Evolutionary conservation across 2,113 vertebrate species (phyloP).

Genomic region (Pimephales promelas): DNA sequence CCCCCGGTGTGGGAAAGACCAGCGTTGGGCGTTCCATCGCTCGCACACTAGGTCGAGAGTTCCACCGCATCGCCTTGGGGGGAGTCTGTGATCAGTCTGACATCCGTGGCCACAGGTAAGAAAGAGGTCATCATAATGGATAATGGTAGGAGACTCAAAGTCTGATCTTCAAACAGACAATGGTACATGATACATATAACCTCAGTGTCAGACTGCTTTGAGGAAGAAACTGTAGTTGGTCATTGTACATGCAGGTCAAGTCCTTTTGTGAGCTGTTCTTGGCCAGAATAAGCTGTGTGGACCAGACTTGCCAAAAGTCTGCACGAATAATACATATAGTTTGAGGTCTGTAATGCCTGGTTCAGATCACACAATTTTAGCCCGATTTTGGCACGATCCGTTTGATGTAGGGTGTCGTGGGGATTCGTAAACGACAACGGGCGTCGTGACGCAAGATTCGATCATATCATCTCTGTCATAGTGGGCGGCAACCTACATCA

Average conservation of each 20-base stretch:
- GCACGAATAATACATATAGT: background rate
- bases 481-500: too few relatives aligned
- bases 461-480: too few relatives aligned
- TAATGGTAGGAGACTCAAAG: background rate
- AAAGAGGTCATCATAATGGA: background rate
- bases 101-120: constrained; percentile 93
- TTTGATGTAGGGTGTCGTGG: too few relatives aligned
- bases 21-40: constrained; percentile 96
- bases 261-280: background rate
- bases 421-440: too few relatives aligned
- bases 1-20: constrained; percentile 96
- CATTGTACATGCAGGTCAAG: background rate
- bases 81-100: constrained; percentile 97
- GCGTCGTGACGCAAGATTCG: too few relatives aligned
- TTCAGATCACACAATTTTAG: too few relatives aligned
- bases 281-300: background rate
- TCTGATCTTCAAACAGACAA: constrained; percentile 5
- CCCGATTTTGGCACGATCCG: too few relatives aligned
- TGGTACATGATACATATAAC: background rate
- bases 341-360: background rate
- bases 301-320: background rate
- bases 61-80: constrained; percentile 93
- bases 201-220: constrained; percentile 3
- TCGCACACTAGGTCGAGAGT: constrained; percentile 91
- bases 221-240: background rate